Conservation (phyloP, 2,113 vertebrate genomes). For the Corvus moneduloides region DNA sequence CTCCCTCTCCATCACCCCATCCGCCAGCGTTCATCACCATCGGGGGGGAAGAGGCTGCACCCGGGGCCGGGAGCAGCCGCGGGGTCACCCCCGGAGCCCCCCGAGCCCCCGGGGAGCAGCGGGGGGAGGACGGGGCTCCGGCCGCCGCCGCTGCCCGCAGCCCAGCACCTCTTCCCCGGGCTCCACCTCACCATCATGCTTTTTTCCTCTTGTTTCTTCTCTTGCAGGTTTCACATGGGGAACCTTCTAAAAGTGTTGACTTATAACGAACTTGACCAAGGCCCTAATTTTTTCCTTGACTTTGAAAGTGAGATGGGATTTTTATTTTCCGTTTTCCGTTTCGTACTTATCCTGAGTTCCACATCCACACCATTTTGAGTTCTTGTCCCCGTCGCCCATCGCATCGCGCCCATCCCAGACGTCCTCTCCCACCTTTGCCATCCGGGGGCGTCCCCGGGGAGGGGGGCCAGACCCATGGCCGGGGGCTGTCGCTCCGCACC, state of each 20-base stretch:
- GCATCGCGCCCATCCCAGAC: conserved; percentile 31
- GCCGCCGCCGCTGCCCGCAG: not conserved
- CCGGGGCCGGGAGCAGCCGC: not conserved
- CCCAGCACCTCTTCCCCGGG: conserved; percentile 57
- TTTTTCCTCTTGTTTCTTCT: conserved; percentile 89
- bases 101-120: not conserved
- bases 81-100: not conserved
- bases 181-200: conserved; percentile 78
- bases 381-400: conserved; percentile 30
- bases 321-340: conserved; percentile 74
- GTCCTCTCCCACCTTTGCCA: not conserved
- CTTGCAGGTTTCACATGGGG: conserved; percentile 95
- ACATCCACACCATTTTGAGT: conserved; percentile 45
- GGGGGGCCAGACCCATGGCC: not conserved
- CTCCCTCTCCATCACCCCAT: conserved; percentile 48
- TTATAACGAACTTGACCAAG: conserved; percentile 90
- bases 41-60: conserved; percentile 45
- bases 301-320: conserved; percentile 94
- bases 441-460: conserved; percentile 1
- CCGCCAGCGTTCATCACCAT: conserved; percentile 42
- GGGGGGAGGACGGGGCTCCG: not conserved
- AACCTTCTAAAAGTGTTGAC: conserved; percentile 96
- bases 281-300: conserved; percentile 97
- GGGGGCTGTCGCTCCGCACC: not conserved
- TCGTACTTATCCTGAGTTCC: conserved; percentile 45